These are phyloP conservation scores for Remorina albescens DNA, from an alignment of 2,797 vertebrate species.

Conservation along the genomic window DNA sequence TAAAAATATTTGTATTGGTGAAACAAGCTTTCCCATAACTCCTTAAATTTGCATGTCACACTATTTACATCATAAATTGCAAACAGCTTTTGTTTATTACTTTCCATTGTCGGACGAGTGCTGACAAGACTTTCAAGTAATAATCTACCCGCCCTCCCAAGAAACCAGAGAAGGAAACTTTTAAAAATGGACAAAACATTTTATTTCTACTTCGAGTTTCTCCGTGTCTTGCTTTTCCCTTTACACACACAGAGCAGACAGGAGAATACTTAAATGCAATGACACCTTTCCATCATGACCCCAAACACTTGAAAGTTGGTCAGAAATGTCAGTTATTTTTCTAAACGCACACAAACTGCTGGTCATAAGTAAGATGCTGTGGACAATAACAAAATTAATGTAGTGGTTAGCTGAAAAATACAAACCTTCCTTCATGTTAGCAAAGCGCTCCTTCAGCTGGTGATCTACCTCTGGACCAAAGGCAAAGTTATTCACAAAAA, in stretches of 20 bases:
- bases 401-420: conserved; percentile 23
- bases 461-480: conserved; percentile 99
- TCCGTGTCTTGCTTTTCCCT: too few relatives aligned
- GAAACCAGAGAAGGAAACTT: too few relatives aligned
- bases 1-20: neutral
- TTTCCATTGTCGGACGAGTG: neutral
- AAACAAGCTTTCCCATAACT: neutral
- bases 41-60: neutral
- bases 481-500: conserved; percentile 99
- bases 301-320: too few relatives aligned
- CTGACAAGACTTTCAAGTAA: too few relatives aligned
- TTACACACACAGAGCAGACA: too few relatives aligned
- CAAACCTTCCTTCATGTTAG: conserved; percentile 99
- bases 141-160: neutral
- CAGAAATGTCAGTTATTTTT: too few relatives aligned
- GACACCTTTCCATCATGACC: too few relatives aligned
- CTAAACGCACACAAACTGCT: too few relatives aligned
- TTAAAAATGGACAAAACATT: too few relatives aligned
- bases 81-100: neutral
- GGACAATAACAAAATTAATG: neutral
- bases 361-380: neutral
- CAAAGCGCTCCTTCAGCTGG: conserved; percentile 99
- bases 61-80: neutral
- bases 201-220: neutral
- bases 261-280: too few relatives aligned